These are phyloP conservation scores for Crocodylus rhombifer DNA, from an alignment of 2,797 vertebrate species.

Conservation along the genomic window DNA sequence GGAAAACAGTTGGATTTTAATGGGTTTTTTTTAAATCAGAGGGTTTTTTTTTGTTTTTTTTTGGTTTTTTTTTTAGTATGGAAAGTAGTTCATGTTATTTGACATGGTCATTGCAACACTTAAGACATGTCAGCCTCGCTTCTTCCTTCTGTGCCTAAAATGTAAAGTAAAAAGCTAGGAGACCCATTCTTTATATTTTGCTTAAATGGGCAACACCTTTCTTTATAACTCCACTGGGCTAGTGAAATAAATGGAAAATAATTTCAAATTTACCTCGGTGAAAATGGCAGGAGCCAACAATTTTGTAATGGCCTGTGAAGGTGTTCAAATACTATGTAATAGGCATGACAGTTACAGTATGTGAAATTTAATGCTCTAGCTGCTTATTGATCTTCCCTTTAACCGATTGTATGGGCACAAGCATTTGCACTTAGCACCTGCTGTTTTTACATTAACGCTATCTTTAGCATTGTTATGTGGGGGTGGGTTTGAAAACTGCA, in stretches of 20 bases:
- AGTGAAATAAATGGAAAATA: conserved; percentile 42
- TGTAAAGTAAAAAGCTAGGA: background rate
- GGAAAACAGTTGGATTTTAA: no score
- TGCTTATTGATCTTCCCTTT: conserved; percentile 85
- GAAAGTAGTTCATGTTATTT: background rate
- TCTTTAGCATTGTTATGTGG: conserved; percentile 80
- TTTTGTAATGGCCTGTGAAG: conserved; percentile 66
- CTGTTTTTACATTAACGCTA: conserved; percentile 83
- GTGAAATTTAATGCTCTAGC: conserved; percentile 87
- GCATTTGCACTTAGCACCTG: conserved; percentile 75
- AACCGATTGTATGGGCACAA: conserved; percentile 55
- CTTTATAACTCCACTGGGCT: background rate
- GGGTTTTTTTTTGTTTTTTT: no score
- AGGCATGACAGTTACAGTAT: conserved; percentile 78
- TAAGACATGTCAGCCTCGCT: no score
- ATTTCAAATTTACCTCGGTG: conserved; percentile 20
- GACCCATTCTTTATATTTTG: background rate
- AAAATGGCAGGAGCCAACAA: conserved; percentile 63
- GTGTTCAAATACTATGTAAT: conserved; percentile 67
- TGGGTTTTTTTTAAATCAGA: no score
- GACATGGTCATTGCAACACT: background rate
- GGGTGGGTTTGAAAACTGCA: conserved; percentile 52
- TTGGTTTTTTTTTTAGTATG: no score
- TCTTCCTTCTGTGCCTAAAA: background rate
- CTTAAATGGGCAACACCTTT: background rate